Conservation (phyloP, 2,888 invertebrate species). For the Nycteola revayana region DNA sequence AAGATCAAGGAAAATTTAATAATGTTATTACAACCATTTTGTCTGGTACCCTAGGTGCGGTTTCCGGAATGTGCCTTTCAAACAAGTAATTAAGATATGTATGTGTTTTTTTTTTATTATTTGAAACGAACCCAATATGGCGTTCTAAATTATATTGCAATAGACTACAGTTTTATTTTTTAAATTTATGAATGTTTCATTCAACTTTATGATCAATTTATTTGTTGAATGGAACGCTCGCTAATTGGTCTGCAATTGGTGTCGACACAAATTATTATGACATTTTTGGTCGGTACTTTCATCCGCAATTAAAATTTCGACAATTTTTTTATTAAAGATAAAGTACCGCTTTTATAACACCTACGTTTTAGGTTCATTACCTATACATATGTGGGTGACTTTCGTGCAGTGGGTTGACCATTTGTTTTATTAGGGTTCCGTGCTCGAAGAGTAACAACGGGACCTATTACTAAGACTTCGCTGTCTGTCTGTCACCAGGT, state of each 20-base stretch:
- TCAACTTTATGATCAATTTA: conserved; percentile 3
- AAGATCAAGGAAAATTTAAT: conserved; percentile 32
- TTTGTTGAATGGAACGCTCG: not conserved
- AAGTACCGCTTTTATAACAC: too few species aligned
- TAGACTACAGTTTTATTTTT: conserved; percentile 11
- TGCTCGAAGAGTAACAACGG: too few species aligned
- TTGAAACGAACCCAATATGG: conserved; percentile 21
- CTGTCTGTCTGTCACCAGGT: too few species aligned
- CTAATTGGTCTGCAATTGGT: conserved; percentile 2
- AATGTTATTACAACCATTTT: conserved; percentile 15
- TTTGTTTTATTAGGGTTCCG: too few species aligned
- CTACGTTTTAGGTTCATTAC: too few species aligned
- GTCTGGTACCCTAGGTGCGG: conserved; percentile 24
- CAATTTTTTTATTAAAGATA: conserved; percentile 14
- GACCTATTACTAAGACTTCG: too few species aligned
- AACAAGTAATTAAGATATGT: not conserved
- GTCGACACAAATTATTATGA: conserved; percentile 11
- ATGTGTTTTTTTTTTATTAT: too few species aligned
- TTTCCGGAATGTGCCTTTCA: conserved; percentile 26
- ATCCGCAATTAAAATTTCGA: conserved; percentile 10
- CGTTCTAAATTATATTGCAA: conserved; percentile 23
- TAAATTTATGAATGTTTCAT: conserved; percentile 17
- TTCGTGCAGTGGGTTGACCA: too few species aligned
- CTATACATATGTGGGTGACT: too few species aligned
- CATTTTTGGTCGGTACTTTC: conserved; percentile 9